These are phyloP conservation scores for Paguma larvata DNA, from an alignment of 2,797 vertebrate genomes.

Conservation along the genomic window DNA sequence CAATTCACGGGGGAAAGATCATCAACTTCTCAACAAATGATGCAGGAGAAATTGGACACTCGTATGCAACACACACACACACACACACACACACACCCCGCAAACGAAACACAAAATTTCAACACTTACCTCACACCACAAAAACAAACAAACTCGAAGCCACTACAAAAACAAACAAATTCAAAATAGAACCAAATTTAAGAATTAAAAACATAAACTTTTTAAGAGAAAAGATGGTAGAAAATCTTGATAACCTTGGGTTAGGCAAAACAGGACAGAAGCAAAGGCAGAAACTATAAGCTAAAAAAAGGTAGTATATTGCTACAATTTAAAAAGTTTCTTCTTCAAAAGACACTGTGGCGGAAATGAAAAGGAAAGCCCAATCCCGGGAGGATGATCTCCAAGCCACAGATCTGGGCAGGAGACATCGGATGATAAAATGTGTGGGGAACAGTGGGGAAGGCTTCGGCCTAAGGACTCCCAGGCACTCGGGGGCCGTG, in stretches of 20 bases:
- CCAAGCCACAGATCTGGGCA: rapidly evolving
- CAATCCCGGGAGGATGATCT: rapidly evolving
- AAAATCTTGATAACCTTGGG: background rate
- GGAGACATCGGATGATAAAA: rapidly evolving
- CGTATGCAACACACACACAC: too few species aligned
- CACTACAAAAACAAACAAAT: background rate
- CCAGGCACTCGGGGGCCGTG: rapidly evolving
- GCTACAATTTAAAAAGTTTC: background rate
- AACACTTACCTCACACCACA: background rate
- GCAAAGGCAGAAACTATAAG: background rate
- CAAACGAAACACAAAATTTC: background rate
- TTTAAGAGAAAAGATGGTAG: background rate
- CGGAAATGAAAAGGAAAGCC: background rate
- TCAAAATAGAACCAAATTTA: background rate
- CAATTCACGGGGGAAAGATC: background rate
- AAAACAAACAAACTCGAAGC: background rate
- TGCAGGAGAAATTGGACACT: background rate
- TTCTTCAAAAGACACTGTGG: background rate
- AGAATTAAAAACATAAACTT: background rate
- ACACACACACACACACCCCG: too few species aligned
- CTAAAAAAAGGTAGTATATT: too few species aligned
- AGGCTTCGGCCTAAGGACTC: too few species aligned
- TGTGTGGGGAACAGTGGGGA: rapidly evolving
- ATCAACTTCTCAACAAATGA: background rate
- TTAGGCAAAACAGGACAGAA: background rate